Conservation (phyloP, 2,888 invertebrate genomes). For the Boloria euphrosyne region DNA sequence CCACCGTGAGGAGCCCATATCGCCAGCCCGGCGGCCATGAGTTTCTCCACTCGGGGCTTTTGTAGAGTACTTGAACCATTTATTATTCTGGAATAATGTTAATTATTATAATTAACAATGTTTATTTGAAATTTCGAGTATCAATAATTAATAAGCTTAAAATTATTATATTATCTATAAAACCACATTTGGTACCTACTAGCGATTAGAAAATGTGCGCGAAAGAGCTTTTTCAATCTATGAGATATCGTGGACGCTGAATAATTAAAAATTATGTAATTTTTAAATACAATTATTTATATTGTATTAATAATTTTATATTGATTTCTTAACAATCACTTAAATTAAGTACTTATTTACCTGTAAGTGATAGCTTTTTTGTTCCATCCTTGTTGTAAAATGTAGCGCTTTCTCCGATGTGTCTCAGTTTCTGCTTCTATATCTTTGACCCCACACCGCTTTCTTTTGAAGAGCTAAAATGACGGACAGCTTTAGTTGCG, state of each 20-base stretch:
- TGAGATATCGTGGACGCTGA: no score
- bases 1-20: slow-evolving; percentile 87
- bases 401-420: slow-evolving; percentile 80
- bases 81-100: slow-evolving; percentile 79
- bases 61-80: slow-evolving; percentile 86
- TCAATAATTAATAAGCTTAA: no score
- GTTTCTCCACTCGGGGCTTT: slow-evolving; percentile 76
- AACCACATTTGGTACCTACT: no score
- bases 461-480: slow-evolving; percentile 84
- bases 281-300: no score
- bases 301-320: no score
- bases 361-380: slow-evolving; percentile 86
- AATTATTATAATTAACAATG: neutral
- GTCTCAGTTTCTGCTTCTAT: slow-evolving; percentile 57
- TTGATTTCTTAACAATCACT: no score
- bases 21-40: slow-evolving; percentile 84
- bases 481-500: neutral
- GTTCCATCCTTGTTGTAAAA: slow-evolving; percentile 86
- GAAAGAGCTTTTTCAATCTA: no score
- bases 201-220: no score
- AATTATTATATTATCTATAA: no score
- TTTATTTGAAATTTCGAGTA: neutral
- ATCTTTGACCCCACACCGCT: slow-evolving; percentile 88
- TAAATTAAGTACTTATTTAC: slow-evolving; percentile 56
- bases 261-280: no score